These are phyloP conservation scores for Pristionchus japonicus DNA, from an alignment of 2,888 invertebrate species.

Conservation along the genomic window DNA sequence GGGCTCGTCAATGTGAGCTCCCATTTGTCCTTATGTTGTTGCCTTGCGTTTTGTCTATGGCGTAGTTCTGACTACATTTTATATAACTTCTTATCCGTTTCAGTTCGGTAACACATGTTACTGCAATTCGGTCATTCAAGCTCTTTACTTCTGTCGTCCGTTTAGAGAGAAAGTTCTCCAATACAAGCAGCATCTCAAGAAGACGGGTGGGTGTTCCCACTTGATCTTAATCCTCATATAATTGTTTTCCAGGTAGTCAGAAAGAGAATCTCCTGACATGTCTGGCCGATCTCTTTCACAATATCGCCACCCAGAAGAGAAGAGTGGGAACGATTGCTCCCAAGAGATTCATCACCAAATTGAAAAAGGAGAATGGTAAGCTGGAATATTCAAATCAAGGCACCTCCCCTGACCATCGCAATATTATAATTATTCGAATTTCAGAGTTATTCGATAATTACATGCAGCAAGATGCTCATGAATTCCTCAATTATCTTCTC, in stretches of 20 bases:
- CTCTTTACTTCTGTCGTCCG: slow-evolving; percentile 98
- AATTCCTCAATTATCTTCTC: slow-evolving; percentile 98
- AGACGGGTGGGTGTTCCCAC: slow-evolving; percentile 60
- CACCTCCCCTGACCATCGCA: too few species aligned
- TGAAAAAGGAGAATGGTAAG: slow-evolving; percentile 96
- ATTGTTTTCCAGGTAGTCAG: slow-evolving; percentile 64
- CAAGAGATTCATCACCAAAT: slow-evolving; percentile 97
- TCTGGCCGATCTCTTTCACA: slow-evolving; percentile 97
- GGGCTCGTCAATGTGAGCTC: slow-evolving; percentile 97
- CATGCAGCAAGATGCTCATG: slow-evolving; percentile 97
- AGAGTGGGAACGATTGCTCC: slow-evolving; percentile 98
- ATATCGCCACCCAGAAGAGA: slow-evolving; percentile 99
- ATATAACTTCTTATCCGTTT: too few species aligned
- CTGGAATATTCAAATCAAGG: background rate
- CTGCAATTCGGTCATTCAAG: slow-evolving; percentile 99
- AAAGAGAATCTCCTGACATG: slow-evolving; percentile 98
- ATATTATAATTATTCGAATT: slow-evolving; percentile 57
- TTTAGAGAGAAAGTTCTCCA: slow-evolving; percentile 98
- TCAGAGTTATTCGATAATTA: slow-evolving; percentile 99
- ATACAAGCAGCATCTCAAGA: slow-evolving; percentile 83
- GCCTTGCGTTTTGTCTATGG: too few species aligned
- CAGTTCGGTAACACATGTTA: slow-evolving; percentile 99
- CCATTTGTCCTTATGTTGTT: too few species aligned
- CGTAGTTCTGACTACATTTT: too few species aligned
- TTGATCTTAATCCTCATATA: background rate